Base-by-base conservation (phyloP, 2,888 invertebrate genomes). In the Pachliopta kotzebuea region DNA sequence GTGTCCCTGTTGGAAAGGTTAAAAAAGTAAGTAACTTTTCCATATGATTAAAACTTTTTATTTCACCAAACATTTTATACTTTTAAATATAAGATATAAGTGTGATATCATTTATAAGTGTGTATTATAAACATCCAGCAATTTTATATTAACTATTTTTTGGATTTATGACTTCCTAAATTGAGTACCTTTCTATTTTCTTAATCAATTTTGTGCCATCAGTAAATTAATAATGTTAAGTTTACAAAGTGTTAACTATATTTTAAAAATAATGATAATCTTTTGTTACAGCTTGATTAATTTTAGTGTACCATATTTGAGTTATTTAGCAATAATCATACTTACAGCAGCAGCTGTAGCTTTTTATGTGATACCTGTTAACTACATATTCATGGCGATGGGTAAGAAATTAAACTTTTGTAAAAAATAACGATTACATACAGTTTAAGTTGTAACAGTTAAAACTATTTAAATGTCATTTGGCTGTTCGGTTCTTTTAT, bases 281-380 rank as follows among this genome's bases (percentile, higher is more conserved):
- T 60, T 71, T 68, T 67, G 72, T 85, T 84, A 53, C 87, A 91
- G 90, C 71, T 80, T 91, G 71, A 74, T 79, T 37, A 88, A 83
- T 69, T 91, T 90, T 72, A 81, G 86, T 56, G 89, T 91, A 61
- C 90, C 90, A 20, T 91, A 90, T 70, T 71, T 91, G 66, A 91
- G 90, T 71, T 88, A 84, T 69, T 74, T 91, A 63, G 84, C 80
- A 42, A 84, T 89, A 74, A 65, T 79, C 2, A 80, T 76, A 8
- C 66, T 91, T 71, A 63, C 85, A 23, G 75, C 70, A 4, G 74
- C 77, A 2, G 77, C 89, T 0, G 62, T 82, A 49, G 84, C 77
- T 1, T 72, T 90, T 29, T 90, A 86, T 72, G n/a, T 88, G 6
- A 76, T 90, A 67, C 90, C 90, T 53, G 74, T 81, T 49, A 88